phyloP scores from a whole-genome alignment of 2,888 invertebrate genomes.

The Caenorhabditis sinica region DNA sequence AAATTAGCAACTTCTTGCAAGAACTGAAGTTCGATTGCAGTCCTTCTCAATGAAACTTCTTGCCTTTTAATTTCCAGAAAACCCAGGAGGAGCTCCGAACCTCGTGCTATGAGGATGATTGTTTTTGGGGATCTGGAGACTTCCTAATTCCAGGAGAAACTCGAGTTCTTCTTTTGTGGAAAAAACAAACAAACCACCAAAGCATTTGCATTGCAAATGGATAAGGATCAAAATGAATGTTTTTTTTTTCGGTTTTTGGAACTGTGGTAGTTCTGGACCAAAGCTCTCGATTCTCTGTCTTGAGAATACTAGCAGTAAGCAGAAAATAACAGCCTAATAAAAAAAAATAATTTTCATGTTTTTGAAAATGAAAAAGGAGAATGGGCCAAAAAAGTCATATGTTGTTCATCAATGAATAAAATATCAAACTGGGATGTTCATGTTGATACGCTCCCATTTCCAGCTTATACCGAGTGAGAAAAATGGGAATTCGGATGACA shows the following conservation, averaged over 20 bases:
- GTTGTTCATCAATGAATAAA: constrained; percentile 43
- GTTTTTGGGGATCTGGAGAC: no score
- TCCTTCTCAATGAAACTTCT: no score
- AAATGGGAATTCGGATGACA: no score
- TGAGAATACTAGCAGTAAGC: neutral
- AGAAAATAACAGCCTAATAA: neutral
- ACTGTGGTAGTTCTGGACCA: neutral
- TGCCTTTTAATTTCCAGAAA: no score
- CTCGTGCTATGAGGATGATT: no score
- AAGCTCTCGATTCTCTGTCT: neutral
- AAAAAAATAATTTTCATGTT: neutral
- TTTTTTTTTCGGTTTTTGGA: neutral
- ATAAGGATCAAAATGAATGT: neutral
- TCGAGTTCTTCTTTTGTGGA: neutral
- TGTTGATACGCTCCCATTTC: neutral
- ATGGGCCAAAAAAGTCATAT: constrained; percentile 9
- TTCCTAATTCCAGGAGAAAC: neutral
- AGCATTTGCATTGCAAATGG: constrained; percentile 22
- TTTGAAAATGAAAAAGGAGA: neutral
- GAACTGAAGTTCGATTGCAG: neutral
- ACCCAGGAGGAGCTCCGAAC: neutral
- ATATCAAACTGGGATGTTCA: constrained; percentile 28
- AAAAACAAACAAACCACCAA: constrained; percentile 3
- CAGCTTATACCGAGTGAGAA: neutral
- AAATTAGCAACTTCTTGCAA: constrained; percentile 6